Evolutionary conservation across 1,140 invertebrate species (phyloP).

Genomic region (Glomeris maerens): DNA sequence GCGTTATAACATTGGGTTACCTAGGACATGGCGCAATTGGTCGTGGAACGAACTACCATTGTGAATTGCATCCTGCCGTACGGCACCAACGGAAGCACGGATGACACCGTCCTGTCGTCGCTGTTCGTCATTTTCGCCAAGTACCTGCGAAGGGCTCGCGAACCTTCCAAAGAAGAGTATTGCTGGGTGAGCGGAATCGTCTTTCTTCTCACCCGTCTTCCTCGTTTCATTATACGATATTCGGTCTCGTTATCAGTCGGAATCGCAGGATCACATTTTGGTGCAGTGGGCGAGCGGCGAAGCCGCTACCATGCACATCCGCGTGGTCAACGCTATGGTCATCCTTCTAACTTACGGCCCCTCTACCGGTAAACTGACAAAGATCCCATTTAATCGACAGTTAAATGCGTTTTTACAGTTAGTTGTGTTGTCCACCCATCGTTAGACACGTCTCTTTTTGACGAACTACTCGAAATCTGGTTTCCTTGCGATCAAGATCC

Average conservation of each 20-base stretch:
- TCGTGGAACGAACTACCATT: slow-evolving; percentile 83
- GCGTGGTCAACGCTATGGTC: slow-evolving; percentile 87
- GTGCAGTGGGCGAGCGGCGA: slow-evolving; percentile 74
- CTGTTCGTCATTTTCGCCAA: slow-evolving; percentile 61
- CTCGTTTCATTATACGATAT: neutral
- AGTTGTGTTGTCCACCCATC: slow-evolving; percentile 5
- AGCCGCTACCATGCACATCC: slow-evolving; percentile 66
- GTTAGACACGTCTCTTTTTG: slow-evolving; percentile 32
- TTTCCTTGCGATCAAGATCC: slow-evolving; percentile 33
- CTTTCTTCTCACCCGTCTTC: neutral
- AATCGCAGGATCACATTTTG: slow-evolving; percentile 36
- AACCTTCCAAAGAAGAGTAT: slow-evolving; percentile 43
- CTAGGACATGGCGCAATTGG: slow-evolving; percentile 72
- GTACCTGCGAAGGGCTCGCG: slow-evolving; percentile 51
- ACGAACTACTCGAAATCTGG: slow-evolving; percentile 55
- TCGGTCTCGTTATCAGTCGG: slow-evolving; percentile 8
- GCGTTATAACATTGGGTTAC: slow-evolving; percentile 16
- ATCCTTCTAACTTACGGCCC: slow-evolving; percentile 61
- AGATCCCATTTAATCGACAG: neutral
- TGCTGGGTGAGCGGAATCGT: slow-evolving; percentile 23
- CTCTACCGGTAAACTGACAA: slow-evolving; percentile 22
- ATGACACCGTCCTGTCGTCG: slow-evolving; percentile 41
- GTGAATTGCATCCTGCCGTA: slow-evolving; percentile 63
- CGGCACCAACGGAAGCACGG: slow-evolving; percentile 27
- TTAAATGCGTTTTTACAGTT: neutral